Percentiles rank a stretch among this genome's conserved stretches.
Conservation (phyloP, 2,113 vertebrate genomes). For the Climacteris rufus region DNA sequence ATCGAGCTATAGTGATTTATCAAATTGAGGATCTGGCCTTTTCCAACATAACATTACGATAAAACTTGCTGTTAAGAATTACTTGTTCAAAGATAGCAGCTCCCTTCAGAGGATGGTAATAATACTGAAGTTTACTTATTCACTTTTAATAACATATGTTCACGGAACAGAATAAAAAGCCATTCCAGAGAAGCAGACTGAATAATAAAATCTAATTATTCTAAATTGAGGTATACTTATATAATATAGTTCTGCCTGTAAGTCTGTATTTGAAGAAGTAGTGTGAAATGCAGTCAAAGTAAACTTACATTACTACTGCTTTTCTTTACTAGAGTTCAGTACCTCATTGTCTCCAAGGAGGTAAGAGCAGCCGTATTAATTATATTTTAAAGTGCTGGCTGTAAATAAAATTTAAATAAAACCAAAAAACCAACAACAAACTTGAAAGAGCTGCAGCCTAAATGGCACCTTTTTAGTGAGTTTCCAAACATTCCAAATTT, state of each 20-base stretch:
- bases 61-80: background rate
- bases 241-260: background rate
- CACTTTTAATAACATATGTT: background rate
- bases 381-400: background rate
- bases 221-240: background rate
- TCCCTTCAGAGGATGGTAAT: background rate
- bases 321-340: background rate
- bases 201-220: background rate
- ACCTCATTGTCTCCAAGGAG: background rate
- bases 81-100: background rate
- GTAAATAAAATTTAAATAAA: background rate
- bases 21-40: background rate
- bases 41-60: background rate
- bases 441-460: background rate
- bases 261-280: background rate
- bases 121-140: background rate
- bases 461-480: background rate
- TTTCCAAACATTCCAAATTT: background rate
- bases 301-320: background rate
- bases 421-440: fast-evolving
- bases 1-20: background rate
- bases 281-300: background rate
- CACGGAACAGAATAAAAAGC: background rate
- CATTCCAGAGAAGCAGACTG: background rate
- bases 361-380: background rate